Base-by-base conservation (phyloP, 2,797 vertebrate species). In the Hafferia zeledoni region DNA sequence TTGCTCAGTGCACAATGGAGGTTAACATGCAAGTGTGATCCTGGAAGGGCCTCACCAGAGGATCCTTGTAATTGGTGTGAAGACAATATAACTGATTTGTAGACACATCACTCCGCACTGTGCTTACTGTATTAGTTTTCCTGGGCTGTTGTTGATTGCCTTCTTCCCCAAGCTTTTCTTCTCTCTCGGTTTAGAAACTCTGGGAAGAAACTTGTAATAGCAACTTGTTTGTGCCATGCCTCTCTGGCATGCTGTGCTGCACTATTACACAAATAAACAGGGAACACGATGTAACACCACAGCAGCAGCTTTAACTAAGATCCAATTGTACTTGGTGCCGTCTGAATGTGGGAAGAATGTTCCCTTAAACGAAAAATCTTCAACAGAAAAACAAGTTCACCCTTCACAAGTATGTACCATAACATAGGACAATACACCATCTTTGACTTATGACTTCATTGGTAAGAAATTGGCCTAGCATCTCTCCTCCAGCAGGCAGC, bases 301-400 rank as follows among this genome's bases (percentile, higher is more conserved):
- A 90, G 52, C 70, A 87, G 55, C 41, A 86, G 59, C 75, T 78
- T 78, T 82, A 91, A 93, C 75, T 87, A 61, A 90, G 92, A 92
- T 64, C 81, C 93, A 87, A 59, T 87, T 83, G 93, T 84, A 55
- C 68, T 83, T 60, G 44, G 17, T 89, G 86, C 64, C 88, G 57
- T 94, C 72, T 91, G 76, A 50, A 94, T 88, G 61, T 31, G 76
- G 50, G 72, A 94, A 95, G 85, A 96, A 93, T 69, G 72, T 72
- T 92, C 77, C 57, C 67, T 69, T 67, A 72, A 93, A 79, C 6
- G 69, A 93, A 88, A 91, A 82, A 46, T 55, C 33, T 83, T 87
- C 2, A 4, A 59, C 12, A 91, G 86, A 88, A 96, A 85, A 94
- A 61, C 75, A 91, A 93, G 55, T 61, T 86, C 59, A 52, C 57